Evolutionary conservation across 2,888 invertebrate genomes (phyloP), one percentile per base, ranked within the genome.

Genomic region (Campopleginae sp.): DNA sequence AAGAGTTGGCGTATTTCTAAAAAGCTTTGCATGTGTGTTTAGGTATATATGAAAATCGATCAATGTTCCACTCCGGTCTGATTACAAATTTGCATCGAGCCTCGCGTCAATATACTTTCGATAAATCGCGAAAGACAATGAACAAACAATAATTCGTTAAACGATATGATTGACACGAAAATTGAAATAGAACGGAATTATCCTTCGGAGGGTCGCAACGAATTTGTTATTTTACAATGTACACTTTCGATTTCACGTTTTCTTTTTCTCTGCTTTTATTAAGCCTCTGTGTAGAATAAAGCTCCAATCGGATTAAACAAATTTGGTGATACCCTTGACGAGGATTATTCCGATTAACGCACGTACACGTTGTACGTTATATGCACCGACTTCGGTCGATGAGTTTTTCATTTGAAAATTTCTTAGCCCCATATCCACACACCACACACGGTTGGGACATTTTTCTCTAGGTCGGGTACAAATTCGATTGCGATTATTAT

Each of bases 11-110:
- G 14, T 10, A 23, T 44, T 58, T 27, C 17, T 31, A 6, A 54
- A 38, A 38, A 19, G 33, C 74, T 74, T 74, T 44, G 74, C 74
- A 74, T 74, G 74, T 58, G 14, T 58, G 44, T 74, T 74, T 42
- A 58, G 31, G 46, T 27, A 46, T 31, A 5, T 38, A 38, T 44
- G 2, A 33, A 38, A 71, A 71, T 51, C 33, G 46, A 44, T 38
- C 66, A 23, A 44, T 66, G 38, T 68, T 48, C 46, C 27, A 46
- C 68, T 46, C 68, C 23, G 6, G 7, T 27, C 44, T 44, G 6
- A 27, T 68, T 46, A 27, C 27, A 23, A 48, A 27, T 68, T 68
- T 68, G 27, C 46, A 17, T 23, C 31, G 68, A 42, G 68, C 8
- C 23, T 44, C 68, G 61, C 31, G 68, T 48, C 27, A 27, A 46